phyloP scores from a whole-genome alignment of 2,113 vertebrate genomes.

The Nibea albiflora region DNA sequence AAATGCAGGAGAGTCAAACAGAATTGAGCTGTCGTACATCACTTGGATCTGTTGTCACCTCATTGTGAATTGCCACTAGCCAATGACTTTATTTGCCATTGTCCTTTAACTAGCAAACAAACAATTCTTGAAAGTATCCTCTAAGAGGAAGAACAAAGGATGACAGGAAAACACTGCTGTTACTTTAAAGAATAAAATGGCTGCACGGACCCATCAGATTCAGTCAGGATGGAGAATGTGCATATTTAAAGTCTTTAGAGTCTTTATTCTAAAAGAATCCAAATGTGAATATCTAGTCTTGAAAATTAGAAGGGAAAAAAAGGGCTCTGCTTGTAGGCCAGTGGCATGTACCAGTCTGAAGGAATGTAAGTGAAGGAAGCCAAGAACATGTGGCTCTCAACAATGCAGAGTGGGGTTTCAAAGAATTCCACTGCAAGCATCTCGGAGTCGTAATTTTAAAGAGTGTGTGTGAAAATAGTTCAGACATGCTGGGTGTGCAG shows the following conservation, averaged over 20 bases:
- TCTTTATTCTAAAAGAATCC: background rate
- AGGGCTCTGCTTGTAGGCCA: conserved; percentile 17
- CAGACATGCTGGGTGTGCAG: conserved; percentile 15
- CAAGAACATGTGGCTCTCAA: conserved; percentile 49
- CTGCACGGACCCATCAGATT: too few species aligned
- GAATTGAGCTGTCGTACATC: too few species aligned
- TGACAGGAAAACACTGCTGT: background rate
- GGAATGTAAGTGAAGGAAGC: conserved; percentile 42
- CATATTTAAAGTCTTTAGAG: background rate
- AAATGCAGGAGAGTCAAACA: too few species aligned
- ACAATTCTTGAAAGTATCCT: too few species aligned
- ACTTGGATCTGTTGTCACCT: too few species aligned
- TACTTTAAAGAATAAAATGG: background rate
- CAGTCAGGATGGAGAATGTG: background rate
- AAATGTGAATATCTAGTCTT: background rate
- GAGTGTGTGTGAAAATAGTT: conserved; percentile 48
- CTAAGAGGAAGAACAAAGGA: too few species aligned
- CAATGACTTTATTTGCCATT: too few species aligned
- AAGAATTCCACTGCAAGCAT: conserved; percentile 44
- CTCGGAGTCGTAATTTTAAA: conserved; percentile 33
- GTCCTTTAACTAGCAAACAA: too few species aligned
- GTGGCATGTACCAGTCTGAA: conserved; percentile 30
- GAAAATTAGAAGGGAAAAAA: background rate
- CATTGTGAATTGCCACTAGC: too few species aligned
- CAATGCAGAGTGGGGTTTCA: conserved; percentile 30